Evolutionary conservation across 2,888 invertebrate species (phyloP).

Genomic region (Cepaea hortensis): DNA sequence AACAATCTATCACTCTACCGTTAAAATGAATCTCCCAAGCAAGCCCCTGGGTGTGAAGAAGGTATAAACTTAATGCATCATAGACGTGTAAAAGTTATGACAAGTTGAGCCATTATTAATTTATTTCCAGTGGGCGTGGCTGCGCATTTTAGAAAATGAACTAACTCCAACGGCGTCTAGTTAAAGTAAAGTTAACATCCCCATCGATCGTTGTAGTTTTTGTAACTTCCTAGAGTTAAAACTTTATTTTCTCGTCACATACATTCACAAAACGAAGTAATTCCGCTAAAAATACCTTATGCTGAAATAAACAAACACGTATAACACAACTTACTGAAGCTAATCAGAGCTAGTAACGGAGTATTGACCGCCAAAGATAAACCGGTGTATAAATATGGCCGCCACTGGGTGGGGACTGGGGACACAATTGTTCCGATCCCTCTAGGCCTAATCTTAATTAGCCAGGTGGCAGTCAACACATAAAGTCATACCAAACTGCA

Average conservation of each 20-base stretch:
- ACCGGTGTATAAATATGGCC: conserved; percentile 56
- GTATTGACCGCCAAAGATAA: conserved; percentile 33
- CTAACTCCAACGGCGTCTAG: too few species aligned
- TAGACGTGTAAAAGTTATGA: not conserved
- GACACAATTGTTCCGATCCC: conserved; percentile 53
- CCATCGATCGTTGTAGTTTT: too few species aligned
- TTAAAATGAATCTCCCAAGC: too few species aligned
- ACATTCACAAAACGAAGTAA: not conserved
- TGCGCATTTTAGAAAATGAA: too few species aligned
- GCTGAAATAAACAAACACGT: not conserved
- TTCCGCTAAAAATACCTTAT: not conserved
- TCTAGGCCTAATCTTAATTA: conserved; percentile 44
- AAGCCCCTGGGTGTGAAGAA: too few species aligned
- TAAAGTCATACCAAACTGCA: not conserved
- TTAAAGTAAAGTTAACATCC: too few species aligned
- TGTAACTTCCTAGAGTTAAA: too few species aligned
- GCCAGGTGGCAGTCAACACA: conserved; percentile 4
- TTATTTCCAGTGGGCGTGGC: conserved; percentile 23
- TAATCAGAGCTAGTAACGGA: conserved; percentile 30
- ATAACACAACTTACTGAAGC: not conserved
- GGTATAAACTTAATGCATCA: not conserved
- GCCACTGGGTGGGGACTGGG: conserved; percentile 55
- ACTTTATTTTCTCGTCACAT: not conserved
- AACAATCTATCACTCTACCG: too few species aligned
- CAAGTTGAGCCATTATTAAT: not conserved